A percentile compares a stretch with the other conserved stretches of the same genome.
Evolutionary conservation across 1,140 invertebrate genomes (phyloP).

Genomic region (Zaprionus tsacasi): DNA sequence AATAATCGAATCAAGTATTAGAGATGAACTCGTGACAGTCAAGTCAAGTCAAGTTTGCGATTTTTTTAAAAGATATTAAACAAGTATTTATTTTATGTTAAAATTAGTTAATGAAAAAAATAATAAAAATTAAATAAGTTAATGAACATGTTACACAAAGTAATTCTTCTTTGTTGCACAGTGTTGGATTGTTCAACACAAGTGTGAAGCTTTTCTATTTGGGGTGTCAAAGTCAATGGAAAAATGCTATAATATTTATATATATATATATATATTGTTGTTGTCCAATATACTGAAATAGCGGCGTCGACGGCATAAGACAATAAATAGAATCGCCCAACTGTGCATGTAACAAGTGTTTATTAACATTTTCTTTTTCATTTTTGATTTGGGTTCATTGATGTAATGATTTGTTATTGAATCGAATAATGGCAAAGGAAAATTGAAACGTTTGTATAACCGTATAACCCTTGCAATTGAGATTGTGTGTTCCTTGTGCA

Average conservation of each 20-base stretch:
- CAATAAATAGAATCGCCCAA: conserved; percentile 13
- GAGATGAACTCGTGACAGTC: not conserved
- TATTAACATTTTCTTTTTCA: not conserved
- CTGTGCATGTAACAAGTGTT: not conserved
- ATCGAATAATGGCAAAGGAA: not conserved
- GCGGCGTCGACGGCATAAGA: conserved; percentile 4
- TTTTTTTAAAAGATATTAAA: too few relatives aligned
- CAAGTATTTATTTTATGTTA: too few relatives aligned
- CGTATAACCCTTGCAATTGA: not conserved
- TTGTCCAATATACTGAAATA: conserved; percentile 11
- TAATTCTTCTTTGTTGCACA: conserved; percentile 7
- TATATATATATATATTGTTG: conserved; percentile 38
- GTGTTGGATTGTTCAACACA: conserved; percentile 21
- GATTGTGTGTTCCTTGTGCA: not conserved
- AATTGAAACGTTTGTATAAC: not conserved
- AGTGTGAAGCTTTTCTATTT: conserved; percentile 5
- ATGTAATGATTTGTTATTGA: conserved; percentile 2
- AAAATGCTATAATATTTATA: conserved; percentile 66
- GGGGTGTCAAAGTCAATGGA: conserved; percentile 49
- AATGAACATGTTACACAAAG: not conserved
- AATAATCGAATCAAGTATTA: not conserved
- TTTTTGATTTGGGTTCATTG: not conserved
- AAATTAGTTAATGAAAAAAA: too few relatives aligned
- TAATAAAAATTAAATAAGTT: too few relatives aligned
- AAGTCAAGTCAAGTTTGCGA: not conserved